phyloP scores from a whole-genome alignment of 2,888 invertebrate species.

The Sphinx pinastri region DNA sequence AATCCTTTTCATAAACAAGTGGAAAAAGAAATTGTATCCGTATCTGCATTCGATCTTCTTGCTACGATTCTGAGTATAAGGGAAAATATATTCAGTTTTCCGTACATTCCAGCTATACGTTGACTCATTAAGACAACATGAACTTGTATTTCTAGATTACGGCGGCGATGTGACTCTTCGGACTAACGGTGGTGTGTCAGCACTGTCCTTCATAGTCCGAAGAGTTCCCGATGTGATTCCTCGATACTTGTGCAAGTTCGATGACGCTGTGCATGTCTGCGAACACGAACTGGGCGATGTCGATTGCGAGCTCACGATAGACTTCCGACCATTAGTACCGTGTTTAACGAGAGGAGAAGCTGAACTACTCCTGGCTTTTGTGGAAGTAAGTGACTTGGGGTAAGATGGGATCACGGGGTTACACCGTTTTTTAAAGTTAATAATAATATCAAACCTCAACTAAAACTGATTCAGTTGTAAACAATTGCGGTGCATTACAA shows the following conservation, averaged over 20 bases:
- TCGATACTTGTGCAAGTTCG: constrained; percentile 87
- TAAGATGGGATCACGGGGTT: no score
- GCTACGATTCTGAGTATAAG: no score
- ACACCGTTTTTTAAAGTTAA: no score
- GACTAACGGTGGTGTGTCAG: constrained; percentile 92
- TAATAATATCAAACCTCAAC: no score
- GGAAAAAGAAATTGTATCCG: not conserved
- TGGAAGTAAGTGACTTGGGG: constrained; percentile 76
- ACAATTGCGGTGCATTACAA: no score
- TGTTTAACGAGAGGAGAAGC: constrained; percentile 86
- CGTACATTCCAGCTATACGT: no score
- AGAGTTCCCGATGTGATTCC: constrained; percentile 92
- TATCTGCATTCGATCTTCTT: not conserved
- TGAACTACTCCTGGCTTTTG: constrained; percentile 87
- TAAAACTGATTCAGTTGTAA: no score
- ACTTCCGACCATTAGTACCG: constrained; percentile 86
- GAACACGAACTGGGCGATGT: constrained; percentile 94
- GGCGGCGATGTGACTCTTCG: constrained; percentile 92
- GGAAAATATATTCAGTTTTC: not conserved
- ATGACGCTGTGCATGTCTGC: constrained; percentile 89
- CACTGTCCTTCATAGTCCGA: constrained; percentile 91
- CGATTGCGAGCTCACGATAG: constrained; percentile 89
- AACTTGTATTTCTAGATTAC: constrained; percentile 75
- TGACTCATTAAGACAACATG: no score
- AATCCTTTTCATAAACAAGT: no score